These are phyloP conservation scores for Hirtodrosophila confusa DNA, from an alignment of 2,888 invertebrate genomes.

Conservation along the genomic window DNA sequence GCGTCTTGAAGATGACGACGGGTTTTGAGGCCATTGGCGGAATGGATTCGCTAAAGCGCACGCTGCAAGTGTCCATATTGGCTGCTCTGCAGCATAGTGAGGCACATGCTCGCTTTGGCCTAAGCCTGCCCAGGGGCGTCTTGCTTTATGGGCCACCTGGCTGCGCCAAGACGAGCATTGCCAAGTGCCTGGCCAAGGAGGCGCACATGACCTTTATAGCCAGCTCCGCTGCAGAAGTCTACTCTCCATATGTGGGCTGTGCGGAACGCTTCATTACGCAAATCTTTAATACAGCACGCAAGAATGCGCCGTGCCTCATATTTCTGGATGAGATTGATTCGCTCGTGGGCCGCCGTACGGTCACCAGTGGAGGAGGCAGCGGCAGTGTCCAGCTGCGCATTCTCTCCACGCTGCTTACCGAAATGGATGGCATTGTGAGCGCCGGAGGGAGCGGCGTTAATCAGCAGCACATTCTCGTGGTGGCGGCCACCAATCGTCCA, in stretches of 20 bases:
- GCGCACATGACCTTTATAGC: constrained; percentile 86
- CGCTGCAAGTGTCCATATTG: constrained; percentile 85
- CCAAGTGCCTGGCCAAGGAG: constrained; percentile 86
- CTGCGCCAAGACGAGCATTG: constrained; percentile 88
- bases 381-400: constrained; percentile 86
- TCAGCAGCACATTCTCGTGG: constrained; percentile 85
- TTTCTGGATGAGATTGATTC: constrained; percentile 88
- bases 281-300: constrained; percentile 86
- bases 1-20: constrained; percentile 82
- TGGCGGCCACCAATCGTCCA: constrained; percentile 88
- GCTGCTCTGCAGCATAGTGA: constrained; percentile 86
- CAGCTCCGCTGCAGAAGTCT: constrained; percentile 87
- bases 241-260: constrained; percentile 88
- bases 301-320: constrained; percentile 86
- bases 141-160: constrained; percentile 88
- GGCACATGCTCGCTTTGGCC: constrained; percentile 85
- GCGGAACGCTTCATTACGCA: constrained; percentile 86
- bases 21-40: constrained; percentile 86
- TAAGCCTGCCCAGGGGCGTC: constrained; percentile 86
- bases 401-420: constrained; percentile 87
- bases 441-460: constrained; percentile 27
- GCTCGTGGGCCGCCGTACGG: constrained; percentile 84
- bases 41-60: constrained; percentile 85
- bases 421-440: constrained; percentile 88
- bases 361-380: constrained; percentile 63